phyloP scores from a whole-genome alignment of 2,113 vertebrate species.

The Lophotis ruficrista region DNA sequence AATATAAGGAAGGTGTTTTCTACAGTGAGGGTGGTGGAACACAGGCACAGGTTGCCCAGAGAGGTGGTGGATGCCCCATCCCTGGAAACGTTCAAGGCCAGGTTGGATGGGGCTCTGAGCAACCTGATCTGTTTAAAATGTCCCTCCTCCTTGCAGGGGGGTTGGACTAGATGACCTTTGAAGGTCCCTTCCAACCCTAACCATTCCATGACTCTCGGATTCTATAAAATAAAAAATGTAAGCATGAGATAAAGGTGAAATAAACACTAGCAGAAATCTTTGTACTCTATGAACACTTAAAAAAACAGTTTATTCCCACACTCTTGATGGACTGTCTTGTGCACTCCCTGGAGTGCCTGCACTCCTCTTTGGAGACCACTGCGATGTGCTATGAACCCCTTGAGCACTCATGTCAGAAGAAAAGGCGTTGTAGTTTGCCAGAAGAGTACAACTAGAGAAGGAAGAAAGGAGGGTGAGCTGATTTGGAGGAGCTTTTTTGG shows the following conservation, averaged over 20 bases:
- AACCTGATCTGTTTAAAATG: too few relatives aligned
- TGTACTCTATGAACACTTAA: not conserved
- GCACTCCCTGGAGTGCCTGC: not conserved
- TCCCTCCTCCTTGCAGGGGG: too few relatives aligned
- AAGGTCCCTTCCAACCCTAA: too few relatives aligned
- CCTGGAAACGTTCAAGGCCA: too few relatives aligned
- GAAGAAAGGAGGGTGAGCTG: not conserved
- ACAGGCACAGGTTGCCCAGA: too few relatives aligned
- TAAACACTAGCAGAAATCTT: not conserved
- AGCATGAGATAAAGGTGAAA: not conserved
- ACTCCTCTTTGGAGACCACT: not conserved
- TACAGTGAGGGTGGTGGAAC: too few relatives aligned
- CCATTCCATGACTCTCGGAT: too few relatives aligned
- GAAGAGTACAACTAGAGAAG: not conserved
- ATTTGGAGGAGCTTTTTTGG: not conserved
- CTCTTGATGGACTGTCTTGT: not conserved
- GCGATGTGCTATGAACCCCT: not conserved
- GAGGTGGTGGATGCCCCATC: too few relatives aligned
- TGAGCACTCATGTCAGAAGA: not conserved
- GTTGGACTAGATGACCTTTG: too few relatives aligned
- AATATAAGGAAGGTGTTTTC: too few relatives aligned
- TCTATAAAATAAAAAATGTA: not conserved
- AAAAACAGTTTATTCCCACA: not conserved
- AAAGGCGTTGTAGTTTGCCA: not conserved
- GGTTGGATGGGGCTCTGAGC: too few relatives aligned